Conservation (phyloP, 2,113 vertebrate genomes). For the Amphiprion percula region DNA sequence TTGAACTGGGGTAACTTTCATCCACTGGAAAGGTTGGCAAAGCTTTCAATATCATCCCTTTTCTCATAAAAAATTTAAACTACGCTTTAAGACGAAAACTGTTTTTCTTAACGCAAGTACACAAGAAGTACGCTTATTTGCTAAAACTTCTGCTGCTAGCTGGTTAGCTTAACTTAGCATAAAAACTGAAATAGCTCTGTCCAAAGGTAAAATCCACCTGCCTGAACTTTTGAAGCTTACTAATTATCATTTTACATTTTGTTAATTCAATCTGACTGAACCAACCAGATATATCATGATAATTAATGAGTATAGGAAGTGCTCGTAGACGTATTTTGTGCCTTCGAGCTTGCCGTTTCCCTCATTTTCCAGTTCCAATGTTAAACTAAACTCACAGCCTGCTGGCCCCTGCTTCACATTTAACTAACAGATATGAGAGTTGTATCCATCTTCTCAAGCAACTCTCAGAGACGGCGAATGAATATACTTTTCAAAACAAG, state of each 20-base stretch:
- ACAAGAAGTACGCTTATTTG: neutral
- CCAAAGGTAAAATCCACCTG: neutral
- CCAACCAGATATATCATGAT: no score
- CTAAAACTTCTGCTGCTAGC: neutral
- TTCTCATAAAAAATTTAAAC: conserved; percentile 11
- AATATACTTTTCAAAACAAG: neutral
- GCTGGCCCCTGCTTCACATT: neutral
- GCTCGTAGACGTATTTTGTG: no score
- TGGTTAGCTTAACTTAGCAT: neutral
- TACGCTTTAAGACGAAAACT: conserved; percentile 8
- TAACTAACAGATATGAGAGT: neutral
- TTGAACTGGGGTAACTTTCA: conserved; percentile 31
- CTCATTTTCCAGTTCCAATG: neutral
- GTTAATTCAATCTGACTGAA: no score
- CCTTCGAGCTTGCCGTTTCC: neutral
- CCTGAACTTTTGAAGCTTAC: no score
- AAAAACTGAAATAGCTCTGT: neutral
- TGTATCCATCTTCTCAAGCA: neutral
- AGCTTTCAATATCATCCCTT: conserved; percentile 20
- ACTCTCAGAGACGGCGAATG: neutral
- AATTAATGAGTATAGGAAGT: no score
- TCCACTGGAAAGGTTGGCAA: conserved; percentile 32
- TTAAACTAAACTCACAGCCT: neutral
- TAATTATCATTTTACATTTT: no score
- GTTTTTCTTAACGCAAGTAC: neutral